phyloP scores from a whole-genome alignment of 2,113 vertebrate genomes.

The Oryzias javanicus region DNA sequence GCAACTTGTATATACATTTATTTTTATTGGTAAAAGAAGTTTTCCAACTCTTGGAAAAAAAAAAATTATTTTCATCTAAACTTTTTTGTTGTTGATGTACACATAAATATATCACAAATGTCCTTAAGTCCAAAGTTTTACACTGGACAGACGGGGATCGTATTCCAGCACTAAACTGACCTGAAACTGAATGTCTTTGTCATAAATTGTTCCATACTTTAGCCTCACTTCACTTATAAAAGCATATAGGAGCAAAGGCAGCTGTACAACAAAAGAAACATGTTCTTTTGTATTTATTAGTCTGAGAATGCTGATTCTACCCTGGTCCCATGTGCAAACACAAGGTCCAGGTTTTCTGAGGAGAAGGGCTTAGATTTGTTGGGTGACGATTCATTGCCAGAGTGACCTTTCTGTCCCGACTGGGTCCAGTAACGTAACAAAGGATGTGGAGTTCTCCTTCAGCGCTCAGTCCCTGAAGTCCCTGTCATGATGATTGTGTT shows the following conservation, averaged over 20 bases:
- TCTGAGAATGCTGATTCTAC: slow-evolving; percentile 28
- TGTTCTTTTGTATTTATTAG: too few species aligned
- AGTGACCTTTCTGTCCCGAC: slow-evolving; percentile 61
- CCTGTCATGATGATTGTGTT: slow-evolving; percentile 48
- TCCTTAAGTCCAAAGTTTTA: too few species aligned
- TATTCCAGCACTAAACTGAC: too few species aligned
- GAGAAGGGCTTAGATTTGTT: slow-evolving; percentile 71
- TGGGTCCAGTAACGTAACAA: slow-evolving; percentile 54
- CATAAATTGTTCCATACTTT: too few species aligned
- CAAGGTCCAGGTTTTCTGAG: slow-evolving; percentile 66
- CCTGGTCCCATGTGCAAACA: slow-evolving; percentile 69
- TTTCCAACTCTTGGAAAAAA: too few species aligned
- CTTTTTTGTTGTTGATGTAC: too few species aligned
- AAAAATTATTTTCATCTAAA: too few species aligned
- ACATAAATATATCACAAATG: too few species aligned
- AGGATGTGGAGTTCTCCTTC: slow-evolving; percentile 37
- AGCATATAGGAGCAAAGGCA: slow-evolving; percentile 23
- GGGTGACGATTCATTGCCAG: slow-evolving; percentile 46
- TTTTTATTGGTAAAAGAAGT: too few species aligned
- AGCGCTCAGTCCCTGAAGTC: background rate
- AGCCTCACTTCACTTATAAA: background rate
- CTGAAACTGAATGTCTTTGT: too few species aligned
- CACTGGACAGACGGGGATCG: too few species aligned
- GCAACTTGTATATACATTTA: too few species aligned
- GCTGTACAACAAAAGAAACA: slow-evolving; percentile 19